Base-by-base conservation (phyloP, 2,113 vertebrate genomes). In the Corythornis madagascariensis region DNA sequence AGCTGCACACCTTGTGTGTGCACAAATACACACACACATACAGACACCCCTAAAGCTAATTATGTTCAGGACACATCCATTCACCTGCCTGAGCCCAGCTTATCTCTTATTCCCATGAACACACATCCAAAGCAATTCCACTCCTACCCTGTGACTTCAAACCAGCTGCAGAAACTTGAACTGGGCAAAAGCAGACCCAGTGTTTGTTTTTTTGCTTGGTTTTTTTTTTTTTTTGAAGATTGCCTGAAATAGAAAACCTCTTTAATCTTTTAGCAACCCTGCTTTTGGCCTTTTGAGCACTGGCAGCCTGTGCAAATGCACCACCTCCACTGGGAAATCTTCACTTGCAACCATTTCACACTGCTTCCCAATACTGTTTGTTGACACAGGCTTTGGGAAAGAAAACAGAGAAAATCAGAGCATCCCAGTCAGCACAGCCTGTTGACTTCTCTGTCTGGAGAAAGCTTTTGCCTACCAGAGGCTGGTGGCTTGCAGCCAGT, bases 271-370 rank as follows among this genome's bases (percentile, higher is more conserved):
- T 80, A 93, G 76, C 60, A 85, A 52, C 45, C 8, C 48, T 76
- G 47, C 29, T 93, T 87, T 83, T 86, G 78, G 64, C 72, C 72
- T 93, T 93, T 91, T 71, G 82, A 92, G 81, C n/a, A 13, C 52
- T 33, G 33, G 38, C 35, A 73, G 52, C 40, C 78, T 83, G 74
- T 76, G 43, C 67, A 83, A 87, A 83, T 66, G 67, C 64, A 74
- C 40, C 21, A 24, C 16, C 11, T 91, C 87, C 73, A 63, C 63
- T 86, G 89, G 82, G 79, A 96, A 92, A 96, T 88, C 15, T 48
- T 48, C 53, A 48, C 71, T 74, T 73, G 48, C 82, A 77, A 56
- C 15, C 40, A 28, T 88, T 95, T 93, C 93, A 21, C 56, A 45
- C 60, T 40, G 15, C 80, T 89, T 83, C 64, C 47, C 56, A 60